phyloP scores from a whole-genome alignment of 2,888 invertebrate genomes.

The Leptinotarsa juncta region DNA sequence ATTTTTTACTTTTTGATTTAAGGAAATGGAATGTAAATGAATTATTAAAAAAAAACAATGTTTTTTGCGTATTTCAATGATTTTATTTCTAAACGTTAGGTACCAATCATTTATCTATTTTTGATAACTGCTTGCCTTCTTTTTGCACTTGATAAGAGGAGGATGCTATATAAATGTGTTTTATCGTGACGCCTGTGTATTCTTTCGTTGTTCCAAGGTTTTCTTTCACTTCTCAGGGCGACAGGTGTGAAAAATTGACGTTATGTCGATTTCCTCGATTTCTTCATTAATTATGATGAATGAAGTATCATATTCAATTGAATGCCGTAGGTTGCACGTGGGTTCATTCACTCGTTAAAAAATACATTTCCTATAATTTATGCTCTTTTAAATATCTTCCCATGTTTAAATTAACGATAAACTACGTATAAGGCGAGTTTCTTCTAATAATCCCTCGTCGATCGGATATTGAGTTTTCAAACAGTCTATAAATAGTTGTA shows the following conservation, averaged over 20 bases:
- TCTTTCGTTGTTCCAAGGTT: not conserved
- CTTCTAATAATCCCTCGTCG: slow-evolving; percentile 2
- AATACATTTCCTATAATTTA: slow-evolving; percentile 15
- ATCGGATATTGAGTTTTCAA: slow-evolving; percentile 5
- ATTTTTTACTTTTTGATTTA: too few relatives aligned
- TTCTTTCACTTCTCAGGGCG: not conserved
- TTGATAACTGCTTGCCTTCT: too few relatives aligned
- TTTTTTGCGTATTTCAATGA: too few relatives aligned
- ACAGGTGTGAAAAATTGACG: not conserved
- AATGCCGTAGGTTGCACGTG: slow-evolving; percentile 13
- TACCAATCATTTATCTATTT: too few relatives aligned
- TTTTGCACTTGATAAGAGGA: too few relatives aligned
- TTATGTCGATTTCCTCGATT: not conserved
- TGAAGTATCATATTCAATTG: slow-evolving; percentile 15
- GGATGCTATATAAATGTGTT: too few relatives aligned
- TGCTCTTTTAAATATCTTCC: slow-evolving; percentile 16
- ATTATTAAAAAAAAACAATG: too few relatives aligned
- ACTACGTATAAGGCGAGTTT: slow-evolving; percentile 12
- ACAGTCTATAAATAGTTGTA: slow-evolving; percentile 3
- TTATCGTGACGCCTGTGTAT: too few relatives aligned
- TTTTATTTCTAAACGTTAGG: too few relatives aligned
- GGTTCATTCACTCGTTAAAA: slow-evolving; percentile 10
- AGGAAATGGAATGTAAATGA: too few relatives aligned
- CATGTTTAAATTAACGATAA: slow-evolving; percentile 19
- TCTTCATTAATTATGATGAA: slow-evolving; percentile 5